phyloP scores from a whole-genome alignment of 1,140 invertebrate genomes.

The Drosophila mayri region DNA sequence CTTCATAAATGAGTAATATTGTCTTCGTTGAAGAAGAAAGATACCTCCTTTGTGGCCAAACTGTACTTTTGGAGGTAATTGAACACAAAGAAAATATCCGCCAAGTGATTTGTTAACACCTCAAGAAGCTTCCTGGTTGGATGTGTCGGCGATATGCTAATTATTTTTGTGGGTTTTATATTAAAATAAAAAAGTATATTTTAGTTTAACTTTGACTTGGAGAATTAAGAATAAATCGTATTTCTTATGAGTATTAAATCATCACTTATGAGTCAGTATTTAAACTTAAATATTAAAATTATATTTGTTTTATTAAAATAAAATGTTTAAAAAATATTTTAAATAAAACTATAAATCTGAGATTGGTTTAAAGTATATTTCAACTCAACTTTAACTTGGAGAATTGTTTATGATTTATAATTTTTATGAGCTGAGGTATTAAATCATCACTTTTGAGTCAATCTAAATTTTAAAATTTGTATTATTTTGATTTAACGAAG shows the following conservation, averaged over 20 bases:
- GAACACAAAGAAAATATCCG: constrained; percentile 23
- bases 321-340: too few species aligned
- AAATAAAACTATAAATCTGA: too few species aligned
- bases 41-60: constrained; percentile 29
- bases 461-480: neutral
- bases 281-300: too few species aligned
- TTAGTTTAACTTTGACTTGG: neutral
- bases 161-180: neutral
- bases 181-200: neutral
- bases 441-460: neutral
- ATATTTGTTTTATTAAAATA: too few species aligned
- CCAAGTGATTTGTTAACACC: constrained; percentile 12
- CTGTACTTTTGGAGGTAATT: constrained; percentile 55
- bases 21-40: constrained; percentile 27
- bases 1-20: constrained; percentile 73
- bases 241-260: neutral
- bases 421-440: neutral
- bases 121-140: neutral
- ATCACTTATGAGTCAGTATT: too few species aligned
- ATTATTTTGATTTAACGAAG: neutral
- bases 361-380: neutral
- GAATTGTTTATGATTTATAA: neutral
- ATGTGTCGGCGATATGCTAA: constrained; percentile 20
- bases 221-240: neutral
- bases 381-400: neutral